Evolutionary conservation across 2,888 invertebrate species (phyloP), one percentile per base, ranked within the genome.

Genomic region (Xiphydria camelus): DNA sequence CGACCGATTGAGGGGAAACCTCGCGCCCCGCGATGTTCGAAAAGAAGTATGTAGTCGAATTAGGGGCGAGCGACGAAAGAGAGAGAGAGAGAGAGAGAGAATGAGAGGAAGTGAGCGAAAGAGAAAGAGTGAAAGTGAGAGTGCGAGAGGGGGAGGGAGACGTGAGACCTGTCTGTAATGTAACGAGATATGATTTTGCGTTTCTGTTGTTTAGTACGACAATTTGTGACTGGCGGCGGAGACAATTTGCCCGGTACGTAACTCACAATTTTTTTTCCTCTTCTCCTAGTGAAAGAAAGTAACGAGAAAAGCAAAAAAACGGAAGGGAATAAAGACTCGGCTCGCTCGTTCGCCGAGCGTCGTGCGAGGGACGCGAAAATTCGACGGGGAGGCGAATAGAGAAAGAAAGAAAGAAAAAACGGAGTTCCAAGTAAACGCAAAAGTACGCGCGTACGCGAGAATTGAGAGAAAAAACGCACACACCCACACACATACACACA

Each of bases 181-280:
- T 67, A 72, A 68, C 71, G 70, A 67, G 67, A 70, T 68, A 71
- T 71, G 64, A 71, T 72, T 74, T 74, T 73, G 62, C 73, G 71
- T 76, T 73, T 76, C 75, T 76, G 76, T n/a, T n/a, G n/a, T 75
- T 75, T 76, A 76, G 76, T 76, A 73, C 76, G 76, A 76, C 76
- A 75, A 68, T 76, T 75, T 75, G 73, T 73, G 76, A 73, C 76
- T 73, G 72, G 76, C 71, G 77, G 76, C 73, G 78, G 78, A 76
- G 77, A 77, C 76, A 77, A 76, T 76, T 76, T 77, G 72, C 76
- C 77, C 76, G 79, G 79, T 79, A 78, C 76, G 78, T 78, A 77
- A 75, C 66, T 72, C 73, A 72, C 64, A 69, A 65, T 45, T 45
- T 64, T 68, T 66, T 67, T 68, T 71, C 66, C 66, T 64, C 68